Evolutionary conservation across 2,797 vertebrate genomes (phyloP).

Genomic region (Saxicola maurus): DNA sequence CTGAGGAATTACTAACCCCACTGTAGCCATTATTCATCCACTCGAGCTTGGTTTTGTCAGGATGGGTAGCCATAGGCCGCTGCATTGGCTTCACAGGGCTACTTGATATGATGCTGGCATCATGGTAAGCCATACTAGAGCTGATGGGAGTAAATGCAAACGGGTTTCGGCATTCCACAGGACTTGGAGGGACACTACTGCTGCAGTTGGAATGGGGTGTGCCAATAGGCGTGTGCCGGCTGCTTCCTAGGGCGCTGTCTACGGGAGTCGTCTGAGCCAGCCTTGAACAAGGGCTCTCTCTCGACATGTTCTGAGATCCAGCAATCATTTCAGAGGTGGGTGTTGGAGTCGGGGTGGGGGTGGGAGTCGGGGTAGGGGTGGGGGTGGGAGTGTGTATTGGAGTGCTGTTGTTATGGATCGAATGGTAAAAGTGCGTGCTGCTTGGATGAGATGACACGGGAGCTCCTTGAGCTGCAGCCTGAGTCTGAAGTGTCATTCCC

Average conservation of each 20-base stretch:
- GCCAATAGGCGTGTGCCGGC: slow-evolving; percentile 89
- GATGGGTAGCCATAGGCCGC: slow-evolving; percentile 95
- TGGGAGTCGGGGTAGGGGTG: slow-evolving; percentile 81
- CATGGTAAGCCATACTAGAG: slow-evolving; percentile 90
- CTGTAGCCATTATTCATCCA: slow-evolving; percentile 95
- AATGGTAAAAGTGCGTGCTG: slow-evolving; percentile 80
- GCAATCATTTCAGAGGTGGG: slow-evolving; percentile 90
- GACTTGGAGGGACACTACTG: slow-evolving; percentile 92
- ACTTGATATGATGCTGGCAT: slow-evolving; percentile 88
- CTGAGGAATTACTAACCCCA: slow-evolving; percentile 74
- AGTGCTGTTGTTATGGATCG: slow-evolving; percentile 81
- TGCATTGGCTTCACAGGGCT: slow-evolving; percentile 98
- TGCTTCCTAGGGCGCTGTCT: slow-evolving; percentile 91
- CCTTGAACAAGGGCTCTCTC: slow-evolving; percentile 90
- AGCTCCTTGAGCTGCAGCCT: slow-evolving; percentile 72
- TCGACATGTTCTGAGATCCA: slow-evolving; percentile 78
- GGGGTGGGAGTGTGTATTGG: slow-evolving; percentile 84
- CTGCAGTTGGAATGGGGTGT: slow-evolving; percentile 97
- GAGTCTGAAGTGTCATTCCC: slow-evolving; percentile 79
- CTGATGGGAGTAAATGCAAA: slow-evolving; percentile 98
- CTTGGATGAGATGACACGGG: slow-evolving; percentile 74
- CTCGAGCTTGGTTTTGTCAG: slow-evolving; percentile 93
- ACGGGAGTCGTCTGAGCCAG: slow-evolving; percentile 90
- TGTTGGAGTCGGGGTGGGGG: slow-evolving; percentile 88
- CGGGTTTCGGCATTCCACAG: slow-evolving; percentile 95